Base-by-base conservation (phyloP, 2,797 vertebrate genomes). In the Hydrolagus colliei region DNA sequence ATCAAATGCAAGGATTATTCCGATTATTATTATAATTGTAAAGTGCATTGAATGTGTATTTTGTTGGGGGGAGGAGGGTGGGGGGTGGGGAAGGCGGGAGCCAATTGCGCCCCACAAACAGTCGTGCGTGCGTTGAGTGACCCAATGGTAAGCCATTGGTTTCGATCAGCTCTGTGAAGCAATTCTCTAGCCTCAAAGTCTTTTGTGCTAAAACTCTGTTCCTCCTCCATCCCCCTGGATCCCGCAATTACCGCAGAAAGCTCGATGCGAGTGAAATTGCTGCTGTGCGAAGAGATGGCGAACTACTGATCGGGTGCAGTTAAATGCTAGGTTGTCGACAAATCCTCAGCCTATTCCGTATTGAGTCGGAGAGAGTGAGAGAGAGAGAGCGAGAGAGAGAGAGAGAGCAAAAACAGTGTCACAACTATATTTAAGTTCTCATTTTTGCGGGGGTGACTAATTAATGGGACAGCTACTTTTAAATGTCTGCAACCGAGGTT, bases 401-500 rank as follows among this genome's bases (percentile, higher is more conserved):
- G n/a, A n/a, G n/a, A n/a, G n/a, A n/a, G n/a, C n/a, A 84, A 68
- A 9, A 68, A 52, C 78, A 18, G 18, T 84, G 63, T 18, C 65
- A 71, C 65, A 35, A 11, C 18, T 68, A 77, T 11, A 71, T 41
- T 35, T 35, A 9, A 35, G 63, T 13, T 35, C 74, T 61, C 18
- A 71, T 71, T 84, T 84, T 16, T 12, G 11, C 2, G 5, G 10
- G 2, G 14, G 10, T 0, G 32, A 71, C 67, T 68, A 71, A 68
- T 84, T 71, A 27, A 82, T 68, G 27, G 65, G 16, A 68, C 65
- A 68, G 62, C 63, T 67, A 35, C 16, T 71, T 68, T 84, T 82
- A 82, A 82, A 32, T 32, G 62, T 61, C n/a, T 27, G 4, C 9
- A 78, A 65, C 13, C 41, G 18, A 32, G 14, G 12, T 41, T 68